These are phyloP conservation scores for Hoplodrina blanda DNA, from an alignment of 2,888 invertebrate genomes.

Conservation along the genomic window DNA sequence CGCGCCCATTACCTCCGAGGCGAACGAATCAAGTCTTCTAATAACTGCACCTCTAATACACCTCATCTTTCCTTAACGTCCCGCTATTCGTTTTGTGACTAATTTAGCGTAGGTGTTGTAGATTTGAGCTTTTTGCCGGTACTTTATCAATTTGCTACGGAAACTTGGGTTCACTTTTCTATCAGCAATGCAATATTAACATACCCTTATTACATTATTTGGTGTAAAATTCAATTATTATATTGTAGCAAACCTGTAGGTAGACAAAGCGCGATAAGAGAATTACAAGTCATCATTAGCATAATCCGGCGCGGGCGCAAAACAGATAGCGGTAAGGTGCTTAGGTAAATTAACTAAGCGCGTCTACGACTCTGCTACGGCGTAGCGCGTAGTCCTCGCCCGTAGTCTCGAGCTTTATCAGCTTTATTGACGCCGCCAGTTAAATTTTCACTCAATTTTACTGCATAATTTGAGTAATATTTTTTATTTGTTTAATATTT, in stretches of 20 bases:
- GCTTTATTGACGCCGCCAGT: conserved; percentile 65
- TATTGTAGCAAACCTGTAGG: conserved; percentile 74
- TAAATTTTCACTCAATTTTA: conserved; percentile 54
- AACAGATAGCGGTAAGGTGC: conserved; percentile 89
- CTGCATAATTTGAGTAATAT: conserved; percentile 30
- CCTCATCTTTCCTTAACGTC: conserved; percentile 81
- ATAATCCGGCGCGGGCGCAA: conserved; percentile 87
- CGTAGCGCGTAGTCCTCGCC: conserved; percentile 67
- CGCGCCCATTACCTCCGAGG: conserved; percentile 79
- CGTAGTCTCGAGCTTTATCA: conserved; percentile 70
- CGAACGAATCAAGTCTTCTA: conserved; percentile 62
- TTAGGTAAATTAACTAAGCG: conserved; percentile 86
- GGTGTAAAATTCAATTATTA: conserved; percentile 63
- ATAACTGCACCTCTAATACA: conserved; percentile 78
- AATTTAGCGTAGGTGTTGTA: conserved; percentile 90
- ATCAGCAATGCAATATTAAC: conserved; percentile 22
- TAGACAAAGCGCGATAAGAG: conserved; percentile 88
- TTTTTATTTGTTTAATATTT: conserved; percentile 26
- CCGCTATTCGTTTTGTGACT: conserved; percentile 89
- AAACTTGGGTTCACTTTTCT: conserved; percentile 12
- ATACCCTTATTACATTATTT: conserved; percentile 28
- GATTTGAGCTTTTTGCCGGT: conserved; percentile 70
- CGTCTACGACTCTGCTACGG: conserved; percentile 71
- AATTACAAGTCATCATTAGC: conserved; percentile 86
- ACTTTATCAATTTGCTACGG: conserved; percentile 66